Base-by-base conservation (phyloP, 2,888 invertebrate species). In the Clostera curtula region DNA sequence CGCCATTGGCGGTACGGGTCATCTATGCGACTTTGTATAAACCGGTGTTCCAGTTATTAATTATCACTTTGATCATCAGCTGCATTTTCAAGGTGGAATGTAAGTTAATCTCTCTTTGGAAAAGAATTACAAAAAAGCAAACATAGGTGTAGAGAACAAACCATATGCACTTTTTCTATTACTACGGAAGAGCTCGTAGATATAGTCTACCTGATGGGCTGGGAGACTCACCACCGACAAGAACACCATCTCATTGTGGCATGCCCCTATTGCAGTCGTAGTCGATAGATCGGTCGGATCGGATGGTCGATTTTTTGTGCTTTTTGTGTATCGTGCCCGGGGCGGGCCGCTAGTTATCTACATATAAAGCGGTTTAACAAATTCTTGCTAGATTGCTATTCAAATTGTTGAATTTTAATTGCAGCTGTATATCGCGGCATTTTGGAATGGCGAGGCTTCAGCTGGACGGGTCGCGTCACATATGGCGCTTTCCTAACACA, bases 401-500 rank as follows among this genome's bases (percentile, higher is more conserved):
- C 10, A 5, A 5, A 19, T 13, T 12, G 2, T 5, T 12, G n/a
- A 5, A 12, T 14, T 24, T 3, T 31, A 3, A 12, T 44, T 36
- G 0, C 55, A 79, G 79, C 40, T 2, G 18, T 64, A 0, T 72
- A 66, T 49, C 60, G 79, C 2, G 30, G 59, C 4, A 44, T 77
- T 18, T 7, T 73, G 10, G 77, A 77, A 34, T 80, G 79, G 79
- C 67, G 73, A n/a, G 80, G 79, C 2, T 75, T 67, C 41, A 55
- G 69, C 1, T 75, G 75, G 79, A 39, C 44, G 2, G 77, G 75
- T 0, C 58, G 77, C 1, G 65, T 66, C 12, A 61, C 79, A 0
- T 82, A 79, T 62, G 44, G 67, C 39, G 75, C 68, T 4, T 83
- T 73, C 51, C 53, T 82, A 1, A 34, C 75, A 4, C 82, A 82